Conservation (phyloP, 2,797 vertebrate genomes). For the Lepus oiostolus region DNA sequence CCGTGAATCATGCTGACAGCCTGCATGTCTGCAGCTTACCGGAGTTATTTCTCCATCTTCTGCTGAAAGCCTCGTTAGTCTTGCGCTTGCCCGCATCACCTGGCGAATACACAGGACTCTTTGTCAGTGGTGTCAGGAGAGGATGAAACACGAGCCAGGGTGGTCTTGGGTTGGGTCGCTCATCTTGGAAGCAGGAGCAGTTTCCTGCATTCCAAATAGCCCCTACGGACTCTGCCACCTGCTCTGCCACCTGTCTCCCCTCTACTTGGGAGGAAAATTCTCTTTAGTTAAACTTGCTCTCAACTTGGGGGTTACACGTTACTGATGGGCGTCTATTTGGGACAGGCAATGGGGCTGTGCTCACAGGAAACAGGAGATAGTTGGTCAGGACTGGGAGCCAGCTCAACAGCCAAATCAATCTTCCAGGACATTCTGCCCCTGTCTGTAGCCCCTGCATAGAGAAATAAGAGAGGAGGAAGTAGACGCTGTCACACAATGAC, state of each 20-base stretch:
- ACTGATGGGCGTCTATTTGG: background rate
- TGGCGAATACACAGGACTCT: background rate
- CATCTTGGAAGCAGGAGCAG: conserved; percentile 38
- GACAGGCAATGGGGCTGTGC: background rate
- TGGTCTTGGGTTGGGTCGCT: conserved; percentile 40
- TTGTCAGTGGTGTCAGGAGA: conserved; percentile 64
- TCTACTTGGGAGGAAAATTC: background rate
- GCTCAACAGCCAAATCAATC: background rate
- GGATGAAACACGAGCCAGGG: background rate
- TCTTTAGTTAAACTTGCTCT: conserved; percentile 15
- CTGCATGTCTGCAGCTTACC: conserved; percentile 65
- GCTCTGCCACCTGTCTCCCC: background rate
- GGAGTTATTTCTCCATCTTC: conserved; percentile 75
- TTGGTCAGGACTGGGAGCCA: background rate
- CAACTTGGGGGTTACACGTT: background rate
- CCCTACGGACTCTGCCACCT: conserved; percentile 46
- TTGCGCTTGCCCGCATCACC: conserved; percentile 38
- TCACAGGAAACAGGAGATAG: background rate
- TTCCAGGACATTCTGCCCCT: background rate
- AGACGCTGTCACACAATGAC: background rate
- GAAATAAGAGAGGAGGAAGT: background rate
- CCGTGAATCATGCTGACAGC: conserved; percentile 84
- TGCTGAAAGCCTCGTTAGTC: conserved; percentile 65
- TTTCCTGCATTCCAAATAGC: conserved; percentile 80
- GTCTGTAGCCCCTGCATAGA: background rate